These are phyloP conservation scores for Andrena hattorfiana DNA, from an alignment of 2,888 invertebrate species.

Conservation along the genomic window DNA sequence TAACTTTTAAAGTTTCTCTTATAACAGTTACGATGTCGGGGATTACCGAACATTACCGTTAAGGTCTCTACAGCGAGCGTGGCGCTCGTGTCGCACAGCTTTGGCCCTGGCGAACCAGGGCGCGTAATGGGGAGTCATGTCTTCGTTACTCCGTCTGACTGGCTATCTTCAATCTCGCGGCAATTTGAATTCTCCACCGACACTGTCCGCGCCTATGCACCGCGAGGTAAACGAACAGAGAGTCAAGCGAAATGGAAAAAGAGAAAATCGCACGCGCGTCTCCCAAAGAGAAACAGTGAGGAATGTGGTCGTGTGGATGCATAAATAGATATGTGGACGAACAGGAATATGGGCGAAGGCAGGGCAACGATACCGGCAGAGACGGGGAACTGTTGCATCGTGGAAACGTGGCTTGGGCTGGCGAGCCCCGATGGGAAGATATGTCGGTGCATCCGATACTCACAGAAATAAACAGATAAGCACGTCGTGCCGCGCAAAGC, in stretches of 20 bases:
- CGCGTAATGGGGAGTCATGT: not conserved
- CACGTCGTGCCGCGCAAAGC: not conserved
- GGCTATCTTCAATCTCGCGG: not conserved
- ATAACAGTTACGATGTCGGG: too few relatives aligned
- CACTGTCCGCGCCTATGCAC: not conserved
- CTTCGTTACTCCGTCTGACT: not conserved
- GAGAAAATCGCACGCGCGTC: not conserved
- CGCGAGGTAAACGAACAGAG: constrained; percentile 30
- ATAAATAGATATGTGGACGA: constrained; percentile 20
- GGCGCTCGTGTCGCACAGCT: too few relatives aligned
- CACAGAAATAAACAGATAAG: constrained; percentile 35
- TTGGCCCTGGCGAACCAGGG: not conserved
- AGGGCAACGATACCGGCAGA: not conserved
- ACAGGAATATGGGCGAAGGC: constrained; percentile 27
- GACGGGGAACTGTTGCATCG: constrained; percentile 16
- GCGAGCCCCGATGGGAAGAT: constrained; percentile 18
- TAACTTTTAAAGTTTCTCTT: too few relatives aligned
- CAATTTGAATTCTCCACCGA: constrained; percentile 6
- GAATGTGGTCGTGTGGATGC: constrained; percentile 34
- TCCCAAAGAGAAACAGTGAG: constrained; percentile 25
- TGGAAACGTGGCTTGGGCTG: not conserved
- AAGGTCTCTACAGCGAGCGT: too few relatives aligned
- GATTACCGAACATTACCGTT: too few relatives aligned
- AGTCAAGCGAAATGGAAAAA: not conserved
- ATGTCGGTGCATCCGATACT: constrained; percentile 17